Conservation (phyloP, 2,797 vertebrate genomes). For the Spinus pinus region DNA sequence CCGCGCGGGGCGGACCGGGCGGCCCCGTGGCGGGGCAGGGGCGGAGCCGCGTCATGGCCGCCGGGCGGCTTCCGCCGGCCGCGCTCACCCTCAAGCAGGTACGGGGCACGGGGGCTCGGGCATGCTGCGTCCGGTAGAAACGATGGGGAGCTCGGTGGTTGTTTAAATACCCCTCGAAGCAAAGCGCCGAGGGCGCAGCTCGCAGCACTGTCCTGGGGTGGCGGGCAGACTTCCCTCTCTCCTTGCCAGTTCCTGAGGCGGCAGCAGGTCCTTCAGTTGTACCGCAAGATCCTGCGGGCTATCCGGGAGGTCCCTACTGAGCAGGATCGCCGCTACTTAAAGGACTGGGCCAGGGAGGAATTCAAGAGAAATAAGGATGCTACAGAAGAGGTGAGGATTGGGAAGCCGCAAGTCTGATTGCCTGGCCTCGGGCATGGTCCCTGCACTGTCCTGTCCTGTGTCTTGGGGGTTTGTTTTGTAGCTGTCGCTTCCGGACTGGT, state of each 20-base stretch:
- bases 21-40: background rate
- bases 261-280: slow-evolving; percentile 86
- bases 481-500: fast-evolving
- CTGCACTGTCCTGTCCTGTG: fast-evolving
- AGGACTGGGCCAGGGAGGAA: slow-evolving; percentile 88
- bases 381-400: slow-evolving; percentile 82
- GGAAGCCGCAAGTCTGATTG: fast-evolving
- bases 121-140: fast-evolving
- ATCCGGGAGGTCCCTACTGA: slow-evolving; percentile 82
- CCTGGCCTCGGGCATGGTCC: fast-evolving
- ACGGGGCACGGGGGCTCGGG: background rate
- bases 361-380: slow-evolving; percentile 87
- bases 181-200: fast-evolving
- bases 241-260: slow-evolving; percentile 86
- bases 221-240: background rate
- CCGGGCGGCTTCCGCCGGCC: background rate
- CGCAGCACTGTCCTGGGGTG: fast-evolving
- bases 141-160: fast-evolving
- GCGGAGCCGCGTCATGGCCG: background rate
- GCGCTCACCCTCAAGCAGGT: background rate
- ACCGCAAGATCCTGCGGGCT: slow-evolving; percentile 84
- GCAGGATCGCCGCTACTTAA: slow-evolving; percentile 82
- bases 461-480: fast-evolving
- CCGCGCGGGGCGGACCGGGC: background rate
- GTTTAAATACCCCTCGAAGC: fast-evolving